phyloP scores from a whole-genome alignment of 2,797 vertebrate species.

The Bryconaethiops microstoma region DNA sequence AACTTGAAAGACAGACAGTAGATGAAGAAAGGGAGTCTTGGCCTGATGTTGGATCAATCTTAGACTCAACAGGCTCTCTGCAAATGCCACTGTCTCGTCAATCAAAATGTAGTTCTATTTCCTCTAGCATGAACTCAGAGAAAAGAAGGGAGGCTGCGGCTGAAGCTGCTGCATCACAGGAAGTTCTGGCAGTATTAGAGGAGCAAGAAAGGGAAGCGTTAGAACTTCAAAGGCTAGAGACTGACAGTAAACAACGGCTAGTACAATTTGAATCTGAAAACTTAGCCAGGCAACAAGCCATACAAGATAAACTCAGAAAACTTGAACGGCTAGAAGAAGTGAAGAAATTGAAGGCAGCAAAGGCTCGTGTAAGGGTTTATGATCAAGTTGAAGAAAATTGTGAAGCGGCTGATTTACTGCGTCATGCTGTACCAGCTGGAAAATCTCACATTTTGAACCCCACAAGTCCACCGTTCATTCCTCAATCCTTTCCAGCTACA shows the following conservation, averaged over 20 bases:
- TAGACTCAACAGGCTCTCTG: constrained; percentile 35
- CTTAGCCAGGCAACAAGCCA: constrained; percentile 14
- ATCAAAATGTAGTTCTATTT: constrained; percentile 10
- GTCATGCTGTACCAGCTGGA: neutral
- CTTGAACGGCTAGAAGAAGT: constrained; percentile 4
- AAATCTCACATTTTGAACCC: neutral
- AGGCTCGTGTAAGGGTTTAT: constrained; percentile 9
- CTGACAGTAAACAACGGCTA: no score
- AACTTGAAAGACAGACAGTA: constrained; percentile 7
- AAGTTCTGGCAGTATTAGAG: constrained; percentile 12
- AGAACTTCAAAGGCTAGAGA: neutral
- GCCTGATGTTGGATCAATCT: constrained; percentile 41
- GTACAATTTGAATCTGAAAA: constrained; percentile 8
- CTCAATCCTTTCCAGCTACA: neutral
- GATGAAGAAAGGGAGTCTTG: constrained; percentile 44
- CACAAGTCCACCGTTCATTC: neutral
- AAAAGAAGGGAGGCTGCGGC: constrained; percentile 9
- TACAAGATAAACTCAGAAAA: constrained; percentile 19
- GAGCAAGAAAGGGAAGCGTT: constrained; percentile 30
- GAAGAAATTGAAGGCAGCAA: constrained; percentile 27
- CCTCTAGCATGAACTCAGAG: neutral
- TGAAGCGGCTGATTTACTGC: neutral
- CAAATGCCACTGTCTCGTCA: constrained; percentile 17
- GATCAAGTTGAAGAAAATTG: constrained; percentile 2
- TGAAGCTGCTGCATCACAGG: constrained; percentile 31